phyloP scores from a whole-genome alignment of 2,113 vertebrate genomes.

The Aplodontia rufa region DNA sequence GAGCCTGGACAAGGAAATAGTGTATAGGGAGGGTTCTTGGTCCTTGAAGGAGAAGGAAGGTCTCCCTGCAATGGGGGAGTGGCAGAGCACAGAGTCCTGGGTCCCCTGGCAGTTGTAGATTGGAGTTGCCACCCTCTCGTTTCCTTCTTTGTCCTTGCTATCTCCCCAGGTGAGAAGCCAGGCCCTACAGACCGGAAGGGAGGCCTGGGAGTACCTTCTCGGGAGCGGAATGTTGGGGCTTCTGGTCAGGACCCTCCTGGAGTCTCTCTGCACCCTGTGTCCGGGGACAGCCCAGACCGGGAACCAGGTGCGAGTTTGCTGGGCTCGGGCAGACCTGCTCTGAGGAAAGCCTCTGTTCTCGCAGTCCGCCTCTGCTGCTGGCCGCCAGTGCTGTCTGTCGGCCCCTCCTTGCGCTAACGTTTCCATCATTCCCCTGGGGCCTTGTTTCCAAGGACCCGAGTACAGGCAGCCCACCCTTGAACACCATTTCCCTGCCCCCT shows the following conservation, averaged over 20 bases:
- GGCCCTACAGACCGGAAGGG: slow-evolving; percentile 68
- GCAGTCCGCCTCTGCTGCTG: not conserved
- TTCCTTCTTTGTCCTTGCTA: not conserved
- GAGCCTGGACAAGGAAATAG: not conserved
- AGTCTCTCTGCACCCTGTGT: slow-evolving; percentile 63
- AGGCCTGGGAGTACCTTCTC: slow-evolving; percentile 36
- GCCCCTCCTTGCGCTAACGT: not conserved
- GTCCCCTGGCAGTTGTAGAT: not conserved
- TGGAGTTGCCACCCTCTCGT: not conserved
- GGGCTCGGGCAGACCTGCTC: not conserved
- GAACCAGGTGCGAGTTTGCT: slow-evolving; percentile 81
- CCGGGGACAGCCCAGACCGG: slow-evolving; percentile 78
- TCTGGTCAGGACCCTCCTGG: slow-evolving; percentile 68
- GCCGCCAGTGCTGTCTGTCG: not conserved
- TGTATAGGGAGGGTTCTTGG: no score
- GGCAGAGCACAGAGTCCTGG: not conserved
- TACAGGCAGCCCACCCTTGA: not conserved
- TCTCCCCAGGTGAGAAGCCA: slow-evolving; percentile 72
- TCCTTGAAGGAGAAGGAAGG: not conserved
- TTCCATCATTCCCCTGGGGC: not conserved
- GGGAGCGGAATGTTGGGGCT: slow-evolving; percentile 20
- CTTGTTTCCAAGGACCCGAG: not conserved
- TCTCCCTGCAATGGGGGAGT: no score
- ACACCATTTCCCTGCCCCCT: not conserved
- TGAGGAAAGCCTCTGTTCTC: not conserved